Percentiles rank a stretch among this genome's conserved stretches.
Conservation (phyloP, 1,140 invertebrate genomes). For the Cherax quadricarinatus region DNA sequence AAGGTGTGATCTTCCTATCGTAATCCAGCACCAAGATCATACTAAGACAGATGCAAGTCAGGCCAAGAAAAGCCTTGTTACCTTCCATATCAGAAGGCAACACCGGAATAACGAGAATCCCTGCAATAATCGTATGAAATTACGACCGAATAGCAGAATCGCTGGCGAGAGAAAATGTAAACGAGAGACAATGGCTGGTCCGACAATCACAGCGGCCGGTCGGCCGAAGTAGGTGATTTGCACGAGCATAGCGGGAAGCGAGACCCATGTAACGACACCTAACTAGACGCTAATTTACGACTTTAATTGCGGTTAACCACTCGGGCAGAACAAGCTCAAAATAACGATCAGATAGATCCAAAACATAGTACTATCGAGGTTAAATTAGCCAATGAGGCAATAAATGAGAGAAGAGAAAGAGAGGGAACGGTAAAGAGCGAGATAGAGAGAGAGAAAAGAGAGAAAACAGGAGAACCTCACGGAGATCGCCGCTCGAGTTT, state of each 20-base stretch:
- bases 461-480: neutral
- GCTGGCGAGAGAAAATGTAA: neutral
- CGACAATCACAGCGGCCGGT: neutral
- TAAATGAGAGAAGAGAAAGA: neutral
- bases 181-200: neutral
- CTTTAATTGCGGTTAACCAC: conserved; percentile 20
- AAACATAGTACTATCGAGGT: neutral
- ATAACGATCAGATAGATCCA: conserved; percentile 14
- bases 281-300: conserved; percentile 14
- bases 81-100: neutral
- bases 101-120: neutral
- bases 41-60: neutral
- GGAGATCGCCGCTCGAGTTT: conserved; percentile 17
- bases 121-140: neutral
- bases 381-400: neutral
- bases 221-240: neutral
- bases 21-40: neutral
- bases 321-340: conserved; percentile 13
- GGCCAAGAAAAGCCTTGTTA: neutral
- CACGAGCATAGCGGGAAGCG: neutral
- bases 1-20: neutral
- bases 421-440: neutral
- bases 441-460: conserved; percentile 1
- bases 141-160: neutral
- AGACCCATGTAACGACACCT: conserved; percentile 1